These are phyloP conservation scores for Diarsia dahlii DNA, from an alignment of 2,888 invertebrate genomes.

Conservation along the genomic window DNA sequence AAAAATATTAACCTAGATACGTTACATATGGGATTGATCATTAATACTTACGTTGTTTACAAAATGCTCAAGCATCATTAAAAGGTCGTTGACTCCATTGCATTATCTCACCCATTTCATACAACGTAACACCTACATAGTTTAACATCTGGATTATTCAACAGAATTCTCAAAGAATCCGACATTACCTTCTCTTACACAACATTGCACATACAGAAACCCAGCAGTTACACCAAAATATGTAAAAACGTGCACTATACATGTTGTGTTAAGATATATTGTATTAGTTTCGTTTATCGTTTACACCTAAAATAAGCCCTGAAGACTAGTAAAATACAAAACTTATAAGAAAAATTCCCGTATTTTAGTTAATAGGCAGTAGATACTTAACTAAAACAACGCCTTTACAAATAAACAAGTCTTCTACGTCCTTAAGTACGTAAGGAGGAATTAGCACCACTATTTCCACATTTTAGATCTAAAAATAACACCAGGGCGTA, in stretches of 20 bases:
- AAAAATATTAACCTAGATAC: conserved; percentile 24
- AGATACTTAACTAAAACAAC: not conserved
- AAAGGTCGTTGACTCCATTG: conserved; percentile 33
- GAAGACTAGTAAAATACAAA: not conserved
- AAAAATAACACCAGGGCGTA: conserved; percentile 16
- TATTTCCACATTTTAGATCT: conserved; percentile 20
- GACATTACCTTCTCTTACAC: conserved; percentile 2
- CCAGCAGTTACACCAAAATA: not conserved
- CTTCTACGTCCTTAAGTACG: not conserved
- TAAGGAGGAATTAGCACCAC: not conserved
- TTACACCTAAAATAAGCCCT: not conserved
- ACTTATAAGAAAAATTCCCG: not conserved
- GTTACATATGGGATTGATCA: conserved; percentile 8
- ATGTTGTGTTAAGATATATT: not conserved
- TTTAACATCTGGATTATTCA: conserved; percentile 51
- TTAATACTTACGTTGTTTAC: conserved; percentile 19
- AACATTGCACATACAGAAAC: conserved; percentile 26
- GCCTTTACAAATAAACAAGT: not conserved
- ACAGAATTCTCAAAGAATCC: conserved; percentile 37
- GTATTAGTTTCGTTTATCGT: not conserved
- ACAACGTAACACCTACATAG: conserved; percentile 41
- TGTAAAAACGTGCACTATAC: not conserved
- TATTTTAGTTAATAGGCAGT: not conserved
- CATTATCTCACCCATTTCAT: conserved; percentile 39
- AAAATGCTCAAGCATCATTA: conserved; percentile 35